A percentile compares a stretch with the other conserved stretches of the same genome.
phyloP scores from a whole-genome alignment of 2,888 invertebrate genomes.

The Galerucella pusilla region DNA sequence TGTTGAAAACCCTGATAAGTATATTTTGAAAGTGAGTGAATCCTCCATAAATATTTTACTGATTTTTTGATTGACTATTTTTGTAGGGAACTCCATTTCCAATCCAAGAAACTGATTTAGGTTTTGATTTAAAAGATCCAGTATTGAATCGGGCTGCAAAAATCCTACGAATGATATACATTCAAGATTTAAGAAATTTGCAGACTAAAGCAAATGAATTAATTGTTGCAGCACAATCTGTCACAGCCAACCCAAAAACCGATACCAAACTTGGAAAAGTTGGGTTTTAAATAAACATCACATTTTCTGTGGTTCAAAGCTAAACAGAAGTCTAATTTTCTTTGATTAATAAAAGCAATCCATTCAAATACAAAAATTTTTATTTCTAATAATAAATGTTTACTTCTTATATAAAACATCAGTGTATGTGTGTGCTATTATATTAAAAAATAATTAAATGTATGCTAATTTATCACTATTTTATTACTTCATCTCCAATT shows the following conservation, averaged over 20 bases:
- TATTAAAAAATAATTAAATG: not conserved
- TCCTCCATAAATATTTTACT: not conserved
- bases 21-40: conserved; percentile 59
- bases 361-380: not conserved
- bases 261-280: conserved; percentile 95
- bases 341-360: not conserved
- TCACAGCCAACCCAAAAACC: conserved; percentile 97
- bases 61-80: conserved; percentile 4
- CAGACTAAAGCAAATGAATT: conserved; percentile 96
- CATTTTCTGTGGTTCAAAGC: not conserved
- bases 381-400: not conserved
- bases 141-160: conserved; percentile 79
- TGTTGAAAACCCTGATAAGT: conserved; percentile 68
- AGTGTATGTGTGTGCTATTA: not conserved
- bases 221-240: conserved; percentile 89
- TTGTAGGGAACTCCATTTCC: conserved; percentile 76
- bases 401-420: not conserved
- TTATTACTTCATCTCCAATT: conserved; percentile 47
- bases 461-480: conserved; percentile 1
- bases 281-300: conserved; percentile 70
- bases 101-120: conserved; percentile 74
- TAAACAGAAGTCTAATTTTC: no score
- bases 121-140: conserved; percentile 74
- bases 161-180: conserved; percentile 82
- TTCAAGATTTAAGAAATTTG: conserved; percentile 84